Evolutionary conservation across 2,113 vertebrate genomes (phyloP), one percentile per base, ranked within the genome.

Genomic region (Trinectes maculatus): DNA sequence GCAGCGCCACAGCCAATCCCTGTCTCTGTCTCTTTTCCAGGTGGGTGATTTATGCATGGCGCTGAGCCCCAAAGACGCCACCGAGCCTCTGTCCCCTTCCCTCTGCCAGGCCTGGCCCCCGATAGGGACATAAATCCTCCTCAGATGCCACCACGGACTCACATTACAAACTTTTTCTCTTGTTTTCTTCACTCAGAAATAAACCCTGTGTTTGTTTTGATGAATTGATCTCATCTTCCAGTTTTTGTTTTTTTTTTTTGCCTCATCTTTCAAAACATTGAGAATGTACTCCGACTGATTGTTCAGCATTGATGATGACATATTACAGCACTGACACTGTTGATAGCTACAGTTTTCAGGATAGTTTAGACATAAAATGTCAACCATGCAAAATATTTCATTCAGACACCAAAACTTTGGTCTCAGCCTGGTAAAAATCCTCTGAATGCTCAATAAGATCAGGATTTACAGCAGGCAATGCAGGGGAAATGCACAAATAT

Each of bases 41-140:
- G 87, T 89, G 84, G 85, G 77, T 87, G 87, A 90, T 87, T 90
- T 87, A 89, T 90, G 84, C 65, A 5, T 76, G 80, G 78, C 80
- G 22, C 64, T 34, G 74, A 79, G 74, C 80, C 82, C 78, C 82
- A 61, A 66, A 66, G 85, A 74, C 47, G 15, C 74, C 74, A 78
- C 66, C 33, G 15, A 70, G 77, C 79, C 85, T 74, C 84, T 72
- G 83, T 71, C 53, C 34, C 46, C 70, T 79, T 69, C 79, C 74
- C 75, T 71, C 85, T 85, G 89, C 87, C 83, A 79, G 71, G 44
- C 77, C 69, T 85, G 85, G 87, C 70, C 77, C 55, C 67, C 7
- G 18, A 57, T 51, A n/a, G 75, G 77, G 49, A 74, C 12, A 76
- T 83, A 85, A 87, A 89, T 89, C 85, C 87, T 79, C 57, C 64